phyloP scores from a whole-genome alignment of 2,113 vertebrate species.

The Choloepus hoffmanni region DNA sequence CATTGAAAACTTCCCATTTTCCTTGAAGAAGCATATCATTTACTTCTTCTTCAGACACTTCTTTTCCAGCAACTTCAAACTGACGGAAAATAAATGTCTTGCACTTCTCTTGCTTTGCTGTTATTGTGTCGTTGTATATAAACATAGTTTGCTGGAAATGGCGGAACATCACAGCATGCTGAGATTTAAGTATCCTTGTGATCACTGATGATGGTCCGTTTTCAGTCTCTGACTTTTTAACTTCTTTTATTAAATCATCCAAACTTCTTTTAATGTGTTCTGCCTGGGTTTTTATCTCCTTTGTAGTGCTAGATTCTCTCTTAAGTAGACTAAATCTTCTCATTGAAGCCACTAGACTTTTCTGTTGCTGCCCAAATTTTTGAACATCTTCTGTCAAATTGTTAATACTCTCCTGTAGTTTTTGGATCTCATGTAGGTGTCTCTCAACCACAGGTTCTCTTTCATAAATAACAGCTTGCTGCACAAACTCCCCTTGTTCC shows the following conservation, averaged over 20 bases:
- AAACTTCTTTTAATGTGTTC: constrained; percentile 90
- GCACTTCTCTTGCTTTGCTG: constrained; percentile 94
- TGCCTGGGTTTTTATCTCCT: constrained; percentile 93
- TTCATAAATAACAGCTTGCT: constrained; percentile 95
- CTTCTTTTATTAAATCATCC: constrained; percentile 89
- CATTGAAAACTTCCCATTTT: constrained; percentile 97
- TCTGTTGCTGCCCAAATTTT: constrained; percentile 94
- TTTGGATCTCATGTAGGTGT: constrained; percentile 91
- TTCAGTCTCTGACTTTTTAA: constrained; percentile 89
- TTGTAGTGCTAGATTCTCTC: constrained; percentile 92
- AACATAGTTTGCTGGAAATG: constrained; percentile 93
- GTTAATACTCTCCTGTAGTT: constrained; percentile 91
- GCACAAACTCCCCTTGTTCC: constrained; percentile 84
- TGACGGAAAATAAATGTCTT: constrained; percentile 95
- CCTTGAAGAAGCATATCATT: constrained; percentile 94
- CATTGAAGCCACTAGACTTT: constrained; percentile 92
- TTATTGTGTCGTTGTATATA: constrained; percentile 91
- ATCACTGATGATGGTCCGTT: constrained; percentile 86
- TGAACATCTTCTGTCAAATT: constrained; percentile 90
- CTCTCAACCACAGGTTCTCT: constrained; percentile 92
- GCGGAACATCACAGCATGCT: constrained; percentile 89
- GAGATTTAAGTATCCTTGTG: constrained; percentile 90
- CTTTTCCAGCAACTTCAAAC: constrained; percentile 94
- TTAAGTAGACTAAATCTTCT: constrained; percentile 96
- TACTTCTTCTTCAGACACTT: constrained; percentile 93